Conservation (phyloP, 2,113 vertebrate species). For the Cyrtonyx montezumae region DNA sequence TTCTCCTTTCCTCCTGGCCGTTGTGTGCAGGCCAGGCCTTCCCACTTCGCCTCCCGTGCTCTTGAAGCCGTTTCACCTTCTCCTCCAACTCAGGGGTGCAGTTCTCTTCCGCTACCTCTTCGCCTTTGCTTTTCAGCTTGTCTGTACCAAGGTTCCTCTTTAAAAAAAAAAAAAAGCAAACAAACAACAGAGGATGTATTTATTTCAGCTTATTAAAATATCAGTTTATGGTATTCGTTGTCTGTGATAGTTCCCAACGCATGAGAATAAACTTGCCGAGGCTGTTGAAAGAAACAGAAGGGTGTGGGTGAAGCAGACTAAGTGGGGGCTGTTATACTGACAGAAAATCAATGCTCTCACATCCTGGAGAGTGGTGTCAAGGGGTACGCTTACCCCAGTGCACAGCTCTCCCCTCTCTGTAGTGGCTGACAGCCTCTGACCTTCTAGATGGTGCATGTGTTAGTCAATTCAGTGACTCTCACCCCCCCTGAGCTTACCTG, state of each 20-base stretch:
- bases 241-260: neutral
- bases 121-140: conserved; percentile 34
- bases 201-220: neutral
- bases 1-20: neutral
- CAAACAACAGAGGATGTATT: neutral
- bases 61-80: conserved; percentile 23
- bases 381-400: neutral
- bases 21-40: conserved; percentile 16
- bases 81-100: conserved; percentile 39
- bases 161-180: neutral
- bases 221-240: neutral
- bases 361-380: neutral
- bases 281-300: neutral
- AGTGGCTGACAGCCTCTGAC: neutral
- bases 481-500: conserved; percentile 63
- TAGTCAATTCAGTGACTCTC: neutral
- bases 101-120: conserved; percentile 28
- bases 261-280: neutral
- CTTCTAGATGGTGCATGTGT: neutral
- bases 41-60: neutral
- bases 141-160: conserved; percentile 30
- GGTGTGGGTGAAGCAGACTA: neutral
- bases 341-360: neutral
- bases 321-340: neutral
- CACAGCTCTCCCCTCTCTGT: neutral